Evolutionary conservation across 2,113 vertebrate genomes (phyloP).

Genomic region (Willisornis vidua): DNA sequence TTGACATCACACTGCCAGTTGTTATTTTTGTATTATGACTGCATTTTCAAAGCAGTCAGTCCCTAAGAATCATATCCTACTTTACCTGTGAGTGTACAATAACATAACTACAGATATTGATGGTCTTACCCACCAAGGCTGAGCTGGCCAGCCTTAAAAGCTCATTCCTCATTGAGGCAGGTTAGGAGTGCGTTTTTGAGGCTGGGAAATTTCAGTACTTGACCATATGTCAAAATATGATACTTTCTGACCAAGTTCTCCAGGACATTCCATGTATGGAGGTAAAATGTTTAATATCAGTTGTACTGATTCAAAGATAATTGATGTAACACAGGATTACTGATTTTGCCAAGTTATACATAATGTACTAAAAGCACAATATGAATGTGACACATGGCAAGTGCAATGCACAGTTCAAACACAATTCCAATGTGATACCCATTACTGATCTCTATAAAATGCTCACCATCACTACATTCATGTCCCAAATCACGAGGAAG

Average conservation of each 20-base stretch:
- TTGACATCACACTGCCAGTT: not conserved
- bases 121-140: not conserved
- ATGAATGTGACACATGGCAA: not conserved
- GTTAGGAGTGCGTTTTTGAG: not conserved
- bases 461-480: fast-evolving
- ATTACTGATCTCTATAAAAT: not conserved
- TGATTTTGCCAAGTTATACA: not conserved
- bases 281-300: not conserved
- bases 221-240: not conserved
- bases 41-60: not conserved
- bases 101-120: not conserved
- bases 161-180: not conserved
- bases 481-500: not conserved
- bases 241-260: not conserved
- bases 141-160: not conserved
- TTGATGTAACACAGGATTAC: not conserved
- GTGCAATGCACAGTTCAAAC: not conserved
- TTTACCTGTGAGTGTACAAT: not conserved
- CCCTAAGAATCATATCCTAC: not conserved
- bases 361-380: not conserved
- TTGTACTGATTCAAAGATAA: not conserved
- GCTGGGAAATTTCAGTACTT: not conserved
- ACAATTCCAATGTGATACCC: not conserved
- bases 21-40: not conserved
- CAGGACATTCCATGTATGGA: not conserved